These are phyloP conservation scores for Noctua comes DNA, from an alignment of 2,888 invertebrate species.

Conservation along the genomic window DNA sequence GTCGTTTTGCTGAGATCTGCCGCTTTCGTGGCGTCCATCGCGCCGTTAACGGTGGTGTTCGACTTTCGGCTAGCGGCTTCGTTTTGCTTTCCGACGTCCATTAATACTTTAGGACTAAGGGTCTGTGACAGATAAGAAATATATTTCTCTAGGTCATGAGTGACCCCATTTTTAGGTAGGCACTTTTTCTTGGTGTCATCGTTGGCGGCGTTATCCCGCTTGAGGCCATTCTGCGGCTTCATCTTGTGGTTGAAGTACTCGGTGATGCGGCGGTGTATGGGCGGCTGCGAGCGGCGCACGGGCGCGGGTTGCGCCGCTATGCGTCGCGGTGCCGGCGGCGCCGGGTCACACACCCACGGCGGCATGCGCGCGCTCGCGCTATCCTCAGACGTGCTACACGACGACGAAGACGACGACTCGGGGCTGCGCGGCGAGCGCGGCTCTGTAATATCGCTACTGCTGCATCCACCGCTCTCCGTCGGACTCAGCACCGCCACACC, in stretches of 20 bases:
- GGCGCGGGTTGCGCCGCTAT: slow-evolving; percentile 83
- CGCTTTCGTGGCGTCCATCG: slow-evolving; percentile 70
- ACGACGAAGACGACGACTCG: slow-evolving; percentile 89
- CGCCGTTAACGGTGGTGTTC: slow-evolving; percentile 69
- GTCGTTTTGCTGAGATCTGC: slow-evolving; percentile 77
- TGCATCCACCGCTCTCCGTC: slow-evolving; percentile 93
- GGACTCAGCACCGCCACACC: slow-evolving; percentile 95
- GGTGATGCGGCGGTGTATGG: slow-evolving; percentile 94
- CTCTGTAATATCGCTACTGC: slow-evolving; percentile 95
- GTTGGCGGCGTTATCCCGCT: slow-evolving; percentile 82
- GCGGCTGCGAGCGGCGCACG: slow-evolving; percentile 79
- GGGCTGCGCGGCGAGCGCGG: slow-evolving; percentile 96
- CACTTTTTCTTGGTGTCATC: slow-evolving; percentile 86
- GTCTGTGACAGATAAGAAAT: slow-evolving; percentile 88
- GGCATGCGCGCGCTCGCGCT: slow-evolving; percentile 86
- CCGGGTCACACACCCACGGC: slow-evolving; percentile 88
- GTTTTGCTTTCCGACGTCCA: slow-evolving; percentile 84
- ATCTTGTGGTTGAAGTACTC: slow-evolving; percentile 96
- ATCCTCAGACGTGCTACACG: slow-evolving; percentile 89
- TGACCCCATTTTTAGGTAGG: slow-evolving; percentile 86
- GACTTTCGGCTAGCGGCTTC: slow-evolving; percentile 73
- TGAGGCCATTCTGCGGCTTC: slow-evolving; percentile 92
- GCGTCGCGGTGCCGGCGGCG: slow-evolving; percentile 86
- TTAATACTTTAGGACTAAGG: slow-evolving; percentile 86
- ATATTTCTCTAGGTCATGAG: slow-evolving; percentile 88